Evolutionary conservation across 2,888 invertebrate species (phyloP).

Genomic region (Xanthia icteritia): DNA sequence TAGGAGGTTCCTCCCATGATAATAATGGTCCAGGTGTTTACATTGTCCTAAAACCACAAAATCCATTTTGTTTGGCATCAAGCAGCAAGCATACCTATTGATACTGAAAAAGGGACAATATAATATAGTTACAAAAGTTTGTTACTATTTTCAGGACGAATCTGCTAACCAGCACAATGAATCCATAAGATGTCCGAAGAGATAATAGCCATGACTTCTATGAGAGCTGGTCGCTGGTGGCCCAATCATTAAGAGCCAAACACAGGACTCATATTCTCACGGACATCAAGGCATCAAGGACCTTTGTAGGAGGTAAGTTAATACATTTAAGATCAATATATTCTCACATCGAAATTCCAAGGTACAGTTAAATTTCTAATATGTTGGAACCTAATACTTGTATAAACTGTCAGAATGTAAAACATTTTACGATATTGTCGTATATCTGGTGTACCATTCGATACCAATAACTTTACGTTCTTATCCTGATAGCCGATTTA

Average conservation of each 20-base stretch:
- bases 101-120: background rate
- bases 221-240: background rate
- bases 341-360: background rate
- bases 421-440: slow-evolving; percentile 45
- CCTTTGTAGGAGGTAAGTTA: background rate
- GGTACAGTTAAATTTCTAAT: slow-evolving; percentile 25
- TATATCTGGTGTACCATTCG: slow-evolving; percentile 24
- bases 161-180: background rate
- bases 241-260: background rate
- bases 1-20: too few species aligned
- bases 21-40: background rate
- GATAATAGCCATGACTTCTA: background rate
- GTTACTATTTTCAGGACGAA: background rate
- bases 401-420: slow-evolving; percentile 36
- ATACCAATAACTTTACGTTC: slow-evolving; percentile 49
- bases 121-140: background rate
- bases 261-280: background rate
- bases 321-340: slow-evolving; percentile 1
- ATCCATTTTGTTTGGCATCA: background rate
- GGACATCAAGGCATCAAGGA: background rate
- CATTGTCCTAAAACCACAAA: background rate
- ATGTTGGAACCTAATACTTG: slow-evolving; percentile 28
- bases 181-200: background rate
- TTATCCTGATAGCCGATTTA: slow-evolving; percentile 42
- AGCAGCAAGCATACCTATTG: background rate